These are phyloP conservation scores for Brachycybe producta DNA, from an alignment of 2,888 invertebrate genomes.

Conservation along the genomic window DNA sequence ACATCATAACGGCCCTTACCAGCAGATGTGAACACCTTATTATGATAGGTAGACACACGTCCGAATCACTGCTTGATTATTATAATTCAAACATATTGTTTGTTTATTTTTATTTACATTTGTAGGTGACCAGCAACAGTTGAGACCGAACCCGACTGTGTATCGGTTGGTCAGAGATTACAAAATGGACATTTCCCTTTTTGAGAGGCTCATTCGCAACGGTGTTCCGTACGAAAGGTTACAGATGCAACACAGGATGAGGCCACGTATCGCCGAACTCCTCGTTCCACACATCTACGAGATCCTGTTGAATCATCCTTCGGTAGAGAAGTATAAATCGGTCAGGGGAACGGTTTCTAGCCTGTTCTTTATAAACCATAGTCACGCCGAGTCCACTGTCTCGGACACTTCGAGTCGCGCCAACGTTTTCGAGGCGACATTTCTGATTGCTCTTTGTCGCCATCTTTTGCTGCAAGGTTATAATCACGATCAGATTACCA, in stretches of 20 bases:
- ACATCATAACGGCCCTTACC: constrained; percentile 64
- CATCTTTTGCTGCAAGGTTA: constrained; percentile 51
- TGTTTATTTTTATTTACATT: too few relatives aligned
- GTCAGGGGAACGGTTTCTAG: constrained; percentile 48
- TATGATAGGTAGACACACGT: constrained; percentile 62
- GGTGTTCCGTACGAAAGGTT: constrained; percentile 45
- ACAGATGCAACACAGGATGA: constrained; percentile 61
- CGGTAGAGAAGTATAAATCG: constrained; percentile 43
- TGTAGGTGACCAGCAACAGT: constrained; percentile 63
- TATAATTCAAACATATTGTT: too few relatives aligned
- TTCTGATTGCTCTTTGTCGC: constrained; percentile 46
- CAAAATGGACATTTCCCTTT: constrained; percentile 61
- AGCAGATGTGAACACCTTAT: constrained; percentile 59
- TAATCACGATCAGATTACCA: constrained; percentile 48
- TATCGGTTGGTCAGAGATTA: constrained; percentile 51
- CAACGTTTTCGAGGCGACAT: constrained; percentile 51
- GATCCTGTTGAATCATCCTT: constrained; percentile 44
- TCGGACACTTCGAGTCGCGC: constrained; percentile 40
- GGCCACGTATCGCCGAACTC: constrained; percentile 46
- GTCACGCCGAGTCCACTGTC: constrained; percentile 37
- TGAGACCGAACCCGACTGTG: constrained; percentile 57
- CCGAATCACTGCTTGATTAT: too few relatives aligned
- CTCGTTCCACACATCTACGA: constrained; percentile 55
- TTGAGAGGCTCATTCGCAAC: constrained; percentile 63
- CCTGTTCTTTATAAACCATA: constrained; percentile 55